phyloP scores from a whole-genome alignment of 2,888 invertebrate species.

The Drosophila buzzatii region DNA sequence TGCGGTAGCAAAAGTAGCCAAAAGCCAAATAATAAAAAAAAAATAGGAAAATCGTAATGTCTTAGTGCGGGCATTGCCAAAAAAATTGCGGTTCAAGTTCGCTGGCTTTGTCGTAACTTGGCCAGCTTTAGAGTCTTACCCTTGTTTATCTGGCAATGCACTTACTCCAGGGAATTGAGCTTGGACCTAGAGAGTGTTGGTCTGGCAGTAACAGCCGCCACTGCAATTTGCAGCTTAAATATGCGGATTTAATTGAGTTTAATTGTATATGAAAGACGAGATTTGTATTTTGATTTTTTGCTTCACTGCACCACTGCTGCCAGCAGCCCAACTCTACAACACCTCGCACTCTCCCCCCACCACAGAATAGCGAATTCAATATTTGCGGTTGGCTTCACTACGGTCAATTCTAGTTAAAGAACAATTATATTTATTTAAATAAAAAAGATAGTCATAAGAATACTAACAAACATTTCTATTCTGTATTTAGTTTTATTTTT shows the following conservation, averaged over 20 bases:
- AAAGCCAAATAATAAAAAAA: slow-evolving; percentile 22
- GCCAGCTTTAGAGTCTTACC: slow-evolving; percentile 32
- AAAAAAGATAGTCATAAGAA: not conserved
- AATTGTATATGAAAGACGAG: slow-evolving; percentile 69
- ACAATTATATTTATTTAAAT: not conserved
- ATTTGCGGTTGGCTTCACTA: not conserved
- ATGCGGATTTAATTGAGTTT: slow-evolving; percentile 79
- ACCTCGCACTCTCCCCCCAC: not conserved
- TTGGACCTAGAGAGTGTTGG: slow-evolving; percentile 28
- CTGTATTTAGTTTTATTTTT: too few relatives aligned
- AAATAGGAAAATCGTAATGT: slow-evolving; percentile 51
- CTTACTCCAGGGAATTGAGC: slow-evolving; percentile 66
- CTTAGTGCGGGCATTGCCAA: slow-evolving; percentile 65
- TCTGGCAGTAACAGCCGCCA: slow-evolving; percentile 27
- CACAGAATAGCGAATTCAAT: not conserved
- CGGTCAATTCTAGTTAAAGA: not conserved
- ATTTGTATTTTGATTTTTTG: slow-evolving; percentile 47
- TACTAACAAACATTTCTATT: too few relatives aligned
- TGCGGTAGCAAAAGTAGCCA: slow-evolving; percentile 77
- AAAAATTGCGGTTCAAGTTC: slow-evolving; percentile 80
- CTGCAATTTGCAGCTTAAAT: slow-evolving; percentile 75
- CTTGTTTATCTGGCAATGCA: slow-evolving; percentile 69
- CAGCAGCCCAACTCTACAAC: not conserved
- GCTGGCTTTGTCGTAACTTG: slow-evolving; percentile 67
- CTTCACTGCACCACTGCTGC: slow-evolving; percentile 21